Evolutionary conservation across 2,888 invertebrate species (phyloP), one percentile per base, ranked within the genome.

Genomic region (Artemia sinica): DNA sequence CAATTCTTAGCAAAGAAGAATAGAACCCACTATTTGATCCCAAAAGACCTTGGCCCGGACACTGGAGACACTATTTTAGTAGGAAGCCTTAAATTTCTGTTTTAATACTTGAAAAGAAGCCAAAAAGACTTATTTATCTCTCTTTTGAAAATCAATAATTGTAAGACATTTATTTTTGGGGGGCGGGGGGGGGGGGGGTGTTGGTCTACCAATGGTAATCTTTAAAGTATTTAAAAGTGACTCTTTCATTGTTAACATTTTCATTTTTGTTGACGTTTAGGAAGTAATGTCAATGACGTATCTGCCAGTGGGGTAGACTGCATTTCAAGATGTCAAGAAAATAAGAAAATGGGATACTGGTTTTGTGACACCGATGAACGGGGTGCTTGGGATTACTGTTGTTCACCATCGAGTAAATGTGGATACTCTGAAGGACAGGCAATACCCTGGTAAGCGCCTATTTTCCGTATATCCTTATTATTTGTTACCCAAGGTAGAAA

Each of bases 311-410:
- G 58, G 7, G 58, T 58, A 1, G 18, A 58, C 14, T 58, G 58
- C 10, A 18, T 9, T 18, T 18, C 14, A 58, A 78, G 80, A 0
- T 90, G 90, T 74, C 84, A 84, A 49, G 85, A 86, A 77, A 89
- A 90, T 76, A 78, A 82, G 7, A 81, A 88, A 12, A 86, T 85
- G 0, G 89, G 89, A 0, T 89, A 90, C 75, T 91, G 89, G 85
- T 87, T 86, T 14, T 91, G 91, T 73, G 88, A 90, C 74, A 83
- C 87, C 0, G 89, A 89, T 72, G 85, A 85, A 0, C 13, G 66
- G 0, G 85, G 84, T 73, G 77, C 80, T 12, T 91, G 90, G 90
- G 91, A 91, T 75, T 91, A 91, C 74, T 91, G 91, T 75, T 91
- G 91, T 74, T 83, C 87, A 49, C 86, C 89, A 0, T 84, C 85